Evolutionary conservation across 2,888 invertebrate species (phyloP).

Genomic region (Xylophagus ater): DNA sequence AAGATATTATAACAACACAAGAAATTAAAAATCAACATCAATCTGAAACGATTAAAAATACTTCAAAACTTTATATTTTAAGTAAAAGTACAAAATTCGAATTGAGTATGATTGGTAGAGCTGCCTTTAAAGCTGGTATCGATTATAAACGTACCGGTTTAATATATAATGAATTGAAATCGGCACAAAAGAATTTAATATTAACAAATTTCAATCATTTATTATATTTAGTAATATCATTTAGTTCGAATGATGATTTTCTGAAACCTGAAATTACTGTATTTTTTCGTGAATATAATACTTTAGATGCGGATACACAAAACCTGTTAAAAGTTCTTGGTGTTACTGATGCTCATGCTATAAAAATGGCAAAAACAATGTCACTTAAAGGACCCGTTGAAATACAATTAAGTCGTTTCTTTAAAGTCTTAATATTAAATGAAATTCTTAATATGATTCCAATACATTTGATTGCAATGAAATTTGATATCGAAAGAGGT

Average conservation of each 20-base stretch:
- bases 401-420: constrained; percentile 57
- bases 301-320: constrained; percentile 51
- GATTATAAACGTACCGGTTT: constrained; percentile 58
- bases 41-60: background rate
- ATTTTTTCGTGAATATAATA: constrained; percentile 46
- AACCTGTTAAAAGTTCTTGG: constrained; percentile 64
- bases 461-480: constrained; percentile 56
- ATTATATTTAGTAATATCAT: constrained; percentile 58
- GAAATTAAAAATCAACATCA: constrained; percentile 21
- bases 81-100: constrained; percentile 41
- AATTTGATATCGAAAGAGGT: constrained; percentile 65
- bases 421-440: constrained; percentile 72
- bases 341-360: constrained; percentile 61
- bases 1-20: constrained; percentile 30
- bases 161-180: constrained; percentile 62
- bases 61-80: constrained; percentile 26
- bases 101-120: constrained; percentile 59
- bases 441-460: constrained; percentile 62
- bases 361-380: constrained; percentile 56
- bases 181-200: constrained; percentile 64
- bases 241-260: constrained; percentile 47
- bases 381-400: constrained; percentile 44
- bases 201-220: constrained; percentile 74
- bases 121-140: constrained; percentile 79
- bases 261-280: constrained; percentile 44